Evolutionary conservation across 2,888 invertebrate genomes (phyloP).

Genomic region (Athalia rosae): DNA sequence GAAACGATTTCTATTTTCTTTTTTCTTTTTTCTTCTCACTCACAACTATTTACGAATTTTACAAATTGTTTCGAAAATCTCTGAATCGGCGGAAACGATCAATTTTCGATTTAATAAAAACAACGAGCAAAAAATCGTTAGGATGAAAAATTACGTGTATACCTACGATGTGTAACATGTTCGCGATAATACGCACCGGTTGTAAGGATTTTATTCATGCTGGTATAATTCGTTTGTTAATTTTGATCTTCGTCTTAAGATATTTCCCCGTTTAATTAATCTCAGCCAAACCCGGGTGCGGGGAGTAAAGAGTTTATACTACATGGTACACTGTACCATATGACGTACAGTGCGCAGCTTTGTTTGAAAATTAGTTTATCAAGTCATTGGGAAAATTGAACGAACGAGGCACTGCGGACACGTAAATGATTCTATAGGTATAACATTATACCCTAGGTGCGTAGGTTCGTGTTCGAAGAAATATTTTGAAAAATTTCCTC

Average conservation of each 20-base stretch:
- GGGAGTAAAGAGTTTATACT: too few species aligned
- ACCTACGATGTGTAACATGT: neutral
- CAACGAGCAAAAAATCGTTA: too few species aligned
- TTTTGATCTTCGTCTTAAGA: slow-evolving; percentile 32
- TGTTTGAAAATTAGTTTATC: slow-evolving; percentile 5
- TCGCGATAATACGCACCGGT: neutral
- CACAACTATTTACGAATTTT: too few species aligned
- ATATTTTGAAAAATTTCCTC: neutral
- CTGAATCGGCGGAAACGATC: too few species aligned
- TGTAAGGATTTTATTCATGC: slow-evolving; percentile 41
- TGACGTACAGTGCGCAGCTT: slow-evolving; percentile 32
- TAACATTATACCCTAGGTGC: too few species aligned
- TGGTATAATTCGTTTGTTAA: neutral
- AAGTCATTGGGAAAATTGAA: neutral
- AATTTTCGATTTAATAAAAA: too few species aligned
- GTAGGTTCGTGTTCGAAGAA: neutral
- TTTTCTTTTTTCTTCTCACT: too few species aligned
- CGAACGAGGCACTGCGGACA: too few species aligned
- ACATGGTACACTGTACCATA: too few species aligned
- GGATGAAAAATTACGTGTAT: neutral
- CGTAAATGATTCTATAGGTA: neutral
- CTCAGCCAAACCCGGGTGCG: neutral
- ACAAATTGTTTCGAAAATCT: too few species aligned
- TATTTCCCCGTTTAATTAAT: slow-evolving; percentile 29
- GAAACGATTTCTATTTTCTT: too few species aligned